phyloP scores from a whole-genome alignment of 2,888 invertebrate genomes.

The Drosophila incognita region DNA sequence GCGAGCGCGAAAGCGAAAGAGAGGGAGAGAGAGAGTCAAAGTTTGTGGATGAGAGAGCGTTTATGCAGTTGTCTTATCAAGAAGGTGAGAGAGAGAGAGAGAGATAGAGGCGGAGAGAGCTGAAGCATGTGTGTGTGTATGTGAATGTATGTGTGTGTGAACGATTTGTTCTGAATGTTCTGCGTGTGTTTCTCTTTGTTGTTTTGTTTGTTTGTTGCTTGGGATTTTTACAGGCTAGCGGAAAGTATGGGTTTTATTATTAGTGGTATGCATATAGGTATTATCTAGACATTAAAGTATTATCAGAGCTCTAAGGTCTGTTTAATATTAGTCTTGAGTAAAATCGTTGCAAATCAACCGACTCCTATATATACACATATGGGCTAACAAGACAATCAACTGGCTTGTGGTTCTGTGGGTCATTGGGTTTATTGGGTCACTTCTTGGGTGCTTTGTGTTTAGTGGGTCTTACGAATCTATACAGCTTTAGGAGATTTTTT shows the following conservation, averaged over 20 bases:
- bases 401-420: constrained; percentile 17
- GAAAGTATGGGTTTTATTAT: constrained; percentile 1
- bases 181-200: constrained; percentile 20
- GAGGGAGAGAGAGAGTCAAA: constrained; percentile 10
- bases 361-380: constrained; percentile 17
- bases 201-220: constrained; percentile 10
- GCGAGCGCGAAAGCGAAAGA: constrained; percentile 22
- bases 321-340: constrained; percentile 31
- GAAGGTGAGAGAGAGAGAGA: not conserved
- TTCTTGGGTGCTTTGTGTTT: constrained; percentile 6
- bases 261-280: constrained; percentile 18
- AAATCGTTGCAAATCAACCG: constrained; percentile 13
- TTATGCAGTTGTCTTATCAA: constrained; percentile 6
- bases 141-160: constrained; percentile 12
- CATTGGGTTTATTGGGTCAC: not conserved
- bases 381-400: constrained; percentile 36
- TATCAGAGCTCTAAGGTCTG: constrained; percentile 42
- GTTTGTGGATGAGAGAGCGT: not conserved
- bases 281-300: constrained; percentile 28
- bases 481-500: constrained; percentile 6
- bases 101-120: not conserved
- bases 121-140: constrained; percentile 12
- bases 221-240: constrained; percentile 8
- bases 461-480: constrained; percentile 2
- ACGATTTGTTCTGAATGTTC: constrained; percentile 24